Conservation (phyloP, 2,888 invertebrate species). For the Belgica antarctica region DNA sequence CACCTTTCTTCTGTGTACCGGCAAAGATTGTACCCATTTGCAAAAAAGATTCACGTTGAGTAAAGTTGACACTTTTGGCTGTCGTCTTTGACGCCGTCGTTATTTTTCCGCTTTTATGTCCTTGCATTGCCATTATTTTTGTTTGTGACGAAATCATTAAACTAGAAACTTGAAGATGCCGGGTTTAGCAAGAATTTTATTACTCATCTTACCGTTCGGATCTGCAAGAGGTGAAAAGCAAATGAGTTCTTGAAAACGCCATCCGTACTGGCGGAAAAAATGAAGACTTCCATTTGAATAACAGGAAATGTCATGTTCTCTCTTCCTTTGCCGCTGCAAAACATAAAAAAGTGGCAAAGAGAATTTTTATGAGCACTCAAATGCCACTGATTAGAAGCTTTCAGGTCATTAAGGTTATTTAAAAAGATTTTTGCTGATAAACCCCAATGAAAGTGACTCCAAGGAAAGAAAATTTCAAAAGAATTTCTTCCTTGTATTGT, state of each 20-base stretch:
- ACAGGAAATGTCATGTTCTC: neutral
- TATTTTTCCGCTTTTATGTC: neutral
- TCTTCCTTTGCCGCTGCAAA: too few relatives aligned
- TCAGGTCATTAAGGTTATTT: constrained; percentile 10
- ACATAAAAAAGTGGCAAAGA: neutral
- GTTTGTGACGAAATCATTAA: neutral
- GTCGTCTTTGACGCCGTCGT: neutral
- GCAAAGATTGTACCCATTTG: too few relatives aligned
- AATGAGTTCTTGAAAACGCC: neutral
- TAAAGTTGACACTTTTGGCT: too few relatives aligned
- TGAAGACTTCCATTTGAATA: too few relatives aligned
- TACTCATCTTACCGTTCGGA: neutral
- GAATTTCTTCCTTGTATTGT: too few relatives aligned
- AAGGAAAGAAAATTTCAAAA: neutral
- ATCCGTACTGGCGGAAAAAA: neutral
- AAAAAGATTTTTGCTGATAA: constrained; percentile 6
- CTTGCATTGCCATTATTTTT: neutral
- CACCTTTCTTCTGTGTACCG: too few relatives aligned
- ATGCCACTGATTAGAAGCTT: constrained; percentile 33
- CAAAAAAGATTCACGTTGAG: too few relatives aligned
- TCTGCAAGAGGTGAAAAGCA: constrained; percentile 2
- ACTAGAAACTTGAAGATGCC: neutral
- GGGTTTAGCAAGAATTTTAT: neutral
- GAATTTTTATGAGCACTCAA: constrained; percentile 20
- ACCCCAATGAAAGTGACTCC: neutral